Evolutionary conservation across 35 echinoderm and acorn worm species (phyloP).

Genomic region (Ptychodera flava): DNA sequence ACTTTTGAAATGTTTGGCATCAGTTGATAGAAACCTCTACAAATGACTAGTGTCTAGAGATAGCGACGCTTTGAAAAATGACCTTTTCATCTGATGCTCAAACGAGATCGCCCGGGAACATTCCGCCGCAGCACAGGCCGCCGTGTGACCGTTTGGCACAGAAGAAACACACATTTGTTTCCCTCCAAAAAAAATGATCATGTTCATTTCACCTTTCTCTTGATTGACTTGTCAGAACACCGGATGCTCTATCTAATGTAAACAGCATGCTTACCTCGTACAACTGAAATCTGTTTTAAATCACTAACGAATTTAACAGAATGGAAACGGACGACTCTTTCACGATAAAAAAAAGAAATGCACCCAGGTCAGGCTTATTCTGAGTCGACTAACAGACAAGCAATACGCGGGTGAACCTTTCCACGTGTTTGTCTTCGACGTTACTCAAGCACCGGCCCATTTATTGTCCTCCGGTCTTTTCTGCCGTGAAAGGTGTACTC

Average conservation of each 20-base stretch:
- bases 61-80: too few species aligned
- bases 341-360: neutral
- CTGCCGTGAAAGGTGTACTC: neutral
- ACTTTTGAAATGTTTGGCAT: too few species aligned
- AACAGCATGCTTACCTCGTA: neutral
- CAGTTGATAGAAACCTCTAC: too few species aligned
- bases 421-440: neutral
- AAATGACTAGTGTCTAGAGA: too few species aligned
- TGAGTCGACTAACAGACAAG: neutral
- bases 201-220: neutral
- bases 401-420: neutral
- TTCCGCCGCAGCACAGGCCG: too few species aligned
- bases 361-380: neutral
- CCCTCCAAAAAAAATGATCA: too few species aligned
- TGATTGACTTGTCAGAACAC: neutral
- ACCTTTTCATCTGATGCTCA: too few species aligned
- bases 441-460: neutral
- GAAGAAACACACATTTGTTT: too few species aligned
- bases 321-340: neutral
- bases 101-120: too few species aligned
- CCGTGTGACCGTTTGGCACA: too few species aligned
- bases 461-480: neutral
- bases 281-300: conserved; percentile 1
- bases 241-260: neutral
- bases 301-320: neutral